These are phyloP conservation scores for Tiphia femorata DNA, from an alignment of 2,888 invertebrate genomes.

Conservation along the genomic window DNA sequence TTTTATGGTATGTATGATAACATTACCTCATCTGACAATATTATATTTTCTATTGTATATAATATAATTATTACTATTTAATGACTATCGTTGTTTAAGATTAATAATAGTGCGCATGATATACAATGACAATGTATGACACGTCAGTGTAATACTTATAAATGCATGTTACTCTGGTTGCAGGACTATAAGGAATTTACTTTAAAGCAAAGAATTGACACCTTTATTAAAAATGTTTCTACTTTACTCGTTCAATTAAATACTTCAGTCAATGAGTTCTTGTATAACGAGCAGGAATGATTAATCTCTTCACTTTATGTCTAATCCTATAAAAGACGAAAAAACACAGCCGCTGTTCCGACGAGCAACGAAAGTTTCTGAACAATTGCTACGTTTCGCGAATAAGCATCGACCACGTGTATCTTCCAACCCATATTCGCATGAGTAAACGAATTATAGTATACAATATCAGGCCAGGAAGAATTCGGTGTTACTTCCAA, in stretches of 20 bases:
- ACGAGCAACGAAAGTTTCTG: constrained; percentile 34
- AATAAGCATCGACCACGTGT: constrained; percentile 86
- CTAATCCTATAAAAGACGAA: constrained; percentile 32
- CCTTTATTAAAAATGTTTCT: not conserved
- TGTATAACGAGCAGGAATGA: constrained; percentile 6
- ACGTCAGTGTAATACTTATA: no score
- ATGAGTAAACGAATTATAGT: constrained; percentile 94
- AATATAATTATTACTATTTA: no score
- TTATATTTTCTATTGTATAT: no score
- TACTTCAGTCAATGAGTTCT: constrained; percentile 18
- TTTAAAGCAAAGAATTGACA: no score
- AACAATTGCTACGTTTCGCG: constrained; percentile 51
- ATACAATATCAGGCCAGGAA: constrained; percentile 92
- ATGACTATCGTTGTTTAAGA: no score
- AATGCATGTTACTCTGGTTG: no score
- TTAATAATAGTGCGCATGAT: no score
- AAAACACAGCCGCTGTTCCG: constrained; percentile 38
- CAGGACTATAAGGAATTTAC: no score
- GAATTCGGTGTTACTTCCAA: constrained; percentile 88
- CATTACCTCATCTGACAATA: no score
- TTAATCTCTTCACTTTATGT: constrained; percentile 15
- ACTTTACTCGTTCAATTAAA: not conserved
- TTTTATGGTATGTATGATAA: no score
- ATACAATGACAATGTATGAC: no score
- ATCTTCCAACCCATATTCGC: constrained; percentile 97